Evolutionary conservation across 2,888 invertebrate species (phyloP), one percentile per base, ranked within the genome.

Genomic region (Sarcophaga rosellei): DNA sequence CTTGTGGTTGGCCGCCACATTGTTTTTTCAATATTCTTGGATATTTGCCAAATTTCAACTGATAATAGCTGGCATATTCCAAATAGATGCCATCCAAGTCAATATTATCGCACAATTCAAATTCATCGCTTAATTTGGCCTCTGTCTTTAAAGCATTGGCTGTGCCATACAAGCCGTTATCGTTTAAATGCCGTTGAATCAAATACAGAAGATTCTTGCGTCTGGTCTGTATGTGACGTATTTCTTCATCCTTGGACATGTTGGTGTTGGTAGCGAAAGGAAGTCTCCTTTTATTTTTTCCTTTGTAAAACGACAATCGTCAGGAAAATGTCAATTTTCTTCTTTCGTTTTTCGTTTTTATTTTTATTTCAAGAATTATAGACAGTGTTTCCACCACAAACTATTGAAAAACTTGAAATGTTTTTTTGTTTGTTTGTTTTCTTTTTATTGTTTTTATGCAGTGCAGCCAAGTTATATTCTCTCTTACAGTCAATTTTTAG

Each of bases 51-150:
- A 97, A 98, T 90, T 97, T 96, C 65, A 97, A 94, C 90, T 96
- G 95, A 92, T 97, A 97, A 93, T 97, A 98, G 88, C 96, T 96
- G 91, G 96, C 96, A 93, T 97, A 99, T 90, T 98, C 98, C 94
- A 97, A 95, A 82, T 98, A 93, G 88, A 99, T 96, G 63, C 96
- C 96, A 88, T 97, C 97, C 91, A 99, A 94, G 92, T 98, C 98
- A 81, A 99, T 95, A 90, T 99, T 99, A 91, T 99, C 99, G 92
- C 98, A 99, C 59, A 98, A 94, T 90, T 95, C 94, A 90, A 95
- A 95, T 8, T 94, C 94, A 0, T 96, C 94, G n/a, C 90, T 89
- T 12, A 98, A 93, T 63, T 95, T 95, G 0, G 97, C 97, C 92
- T 98, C 98, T 23, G 94, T 93, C 44, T 94, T 94, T 83, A 98